phyloP scores from a whole-genome alignment of 92 coral and sea anemone species.

The Heliopora coerulea region DNA sequence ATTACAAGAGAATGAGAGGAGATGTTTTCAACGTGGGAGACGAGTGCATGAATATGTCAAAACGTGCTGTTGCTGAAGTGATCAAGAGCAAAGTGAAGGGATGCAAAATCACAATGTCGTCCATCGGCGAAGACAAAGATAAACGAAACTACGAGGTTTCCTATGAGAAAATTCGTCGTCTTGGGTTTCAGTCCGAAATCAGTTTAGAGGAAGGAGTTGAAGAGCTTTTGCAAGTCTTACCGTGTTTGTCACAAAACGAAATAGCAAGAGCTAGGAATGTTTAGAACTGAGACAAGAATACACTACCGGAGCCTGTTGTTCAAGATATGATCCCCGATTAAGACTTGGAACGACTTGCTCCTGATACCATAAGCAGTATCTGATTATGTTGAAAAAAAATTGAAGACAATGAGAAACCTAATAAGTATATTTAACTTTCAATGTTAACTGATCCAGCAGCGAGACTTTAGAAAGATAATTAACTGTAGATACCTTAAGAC shows the following conservation, averaged over 20 bases:
- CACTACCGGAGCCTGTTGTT: no score
- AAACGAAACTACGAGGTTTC: constrained; percentile 86
- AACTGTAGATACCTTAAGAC: no score
- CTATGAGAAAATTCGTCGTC: constrained; percentile 70
- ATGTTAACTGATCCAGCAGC: no score
- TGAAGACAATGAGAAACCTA: no score
- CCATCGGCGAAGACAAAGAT: constrained; percentile 76
- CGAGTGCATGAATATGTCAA: constrained; percentile 87
- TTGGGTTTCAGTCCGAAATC: constrained; percentile 75
- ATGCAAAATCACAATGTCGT: constrained; percentile 74
- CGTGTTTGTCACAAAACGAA: constrained; percentile 73
- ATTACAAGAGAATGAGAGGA: constrained; percentile 68
- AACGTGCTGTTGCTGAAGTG: constrained; percentile 69
- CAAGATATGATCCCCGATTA: no score
- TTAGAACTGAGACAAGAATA: no score
- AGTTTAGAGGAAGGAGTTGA: constrained; percentile 70
- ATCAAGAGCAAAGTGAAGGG: constrained; percentile 68
- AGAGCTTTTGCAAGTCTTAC: constrained; percentile 75
- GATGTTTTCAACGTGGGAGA: constrained; percentile 89
- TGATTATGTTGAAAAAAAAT: no score
- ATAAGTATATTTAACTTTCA: no score
- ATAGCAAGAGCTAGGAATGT: constrained; percentile 72
- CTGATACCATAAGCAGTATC: no score
- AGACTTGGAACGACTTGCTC: no score
- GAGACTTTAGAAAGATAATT: no score